Evolutionary conservation across 2,888 invertebrate species (phyloP), one percentile per base, ranked within the genome.

Genomic region (Tuta absoluta): DNA sequence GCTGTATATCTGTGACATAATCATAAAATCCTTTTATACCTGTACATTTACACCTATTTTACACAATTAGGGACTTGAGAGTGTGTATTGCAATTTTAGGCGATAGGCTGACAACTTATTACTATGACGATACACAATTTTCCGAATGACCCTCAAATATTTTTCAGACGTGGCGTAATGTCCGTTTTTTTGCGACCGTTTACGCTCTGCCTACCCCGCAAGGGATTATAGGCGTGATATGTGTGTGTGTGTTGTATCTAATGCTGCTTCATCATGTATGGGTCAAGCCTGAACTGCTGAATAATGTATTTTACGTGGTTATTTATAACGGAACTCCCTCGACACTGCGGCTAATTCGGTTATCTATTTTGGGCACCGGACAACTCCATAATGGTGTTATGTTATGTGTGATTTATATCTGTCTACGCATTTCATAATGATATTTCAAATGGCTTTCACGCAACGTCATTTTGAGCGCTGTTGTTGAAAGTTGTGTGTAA

Each of bases 341-440:
- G 28, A 56, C 17, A 56, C 56, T 56, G 33, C 56, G 56, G n/a
- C 56, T 24, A 56, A 28, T 24, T 14, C 2, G 1, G 17, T 0
- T n/a, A n/a, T 33, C 59, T 56, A 56, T 56, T 56, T 56, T 33
- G 28, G 56, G 24, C 24, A 24, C 24, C 17, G 56, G 56, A 56
- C 33, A 56, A 28, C 33, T n/a, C 56, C 56, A 33, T 56, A 56
- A 33, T 17, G 28, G 33, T 33, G 33, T 33, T 8, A 33, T 33
- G 33, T 33, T 33, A 33, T 33, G 33, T 28, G 24, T 56, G 56
- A 56, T 61, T 56, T 56, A 56, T 56, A 62, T 64, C 64, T 64
- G 61, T 8, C 56, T 24, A 33, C 28, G n/a, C 24, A 33, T 28
- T 56, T 56, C 24, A 56, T n/a, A 14, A 11, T n/a, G 53, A 11